These are phyloP conservation scores for Ernsta delagoae DNA, from an alignment of 2,888 invertebrate genomes.

Conservation along the genomic window DNA sequence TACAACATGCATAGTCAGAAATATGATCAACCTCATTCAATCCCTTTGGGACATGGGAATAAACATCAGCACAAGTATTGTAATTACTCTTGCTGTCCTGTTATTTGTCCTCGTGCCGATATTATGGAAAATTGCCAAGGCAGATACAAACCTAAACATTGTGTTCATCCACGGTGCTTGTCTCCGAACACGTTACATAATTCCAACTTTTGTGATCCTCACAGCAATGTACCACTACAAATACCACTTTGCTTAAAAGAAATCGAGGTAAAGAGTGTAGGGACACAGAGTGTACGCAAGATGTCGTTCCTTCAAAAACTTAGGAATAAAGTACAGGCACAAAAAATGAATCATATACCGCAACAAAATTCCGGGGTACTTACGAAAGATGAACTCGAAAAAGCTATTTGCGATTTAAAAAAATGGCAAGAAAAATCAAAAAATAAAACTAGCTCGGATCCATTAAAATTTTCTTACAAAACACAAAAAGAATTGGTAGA, in stretches of 20 bases:
- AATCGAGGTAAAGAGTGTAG: conserved; percentile 74
- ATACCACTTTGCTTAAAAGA: conserved; percentile 72
- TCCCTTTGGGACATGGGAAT: neutral
- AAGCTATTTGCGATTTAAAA: conserved; percentile 53
- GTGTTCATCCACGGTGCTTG: conserved; percentile 19
- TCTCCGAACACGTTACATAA: conserved; percentile 35
- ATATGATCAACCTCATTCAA: conserved; percentile 55
- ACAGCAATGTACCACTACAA: conserved; percentile 51
- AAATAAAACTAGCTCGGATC: conserved; percentile 44
- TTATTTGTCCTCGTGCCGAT: conserved; percentile 30
- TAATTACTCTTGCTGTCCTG: conserved; percentile 41
- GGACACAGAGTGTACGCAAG: conserved; percentile 72
- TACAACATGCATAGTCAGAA: conserved; percentile 67
- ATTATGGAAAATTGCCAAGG: conserved; percentile 38
- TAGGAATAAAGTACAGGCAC: conserved; percentile 54
- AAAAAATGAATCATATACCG: conserved; percentile 16
- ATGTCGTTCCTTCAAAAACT: conserved; percentile 65
- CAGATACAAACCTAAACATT: conserved; percentile 35
- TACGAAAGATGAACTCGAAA: conserved; percentile 5
- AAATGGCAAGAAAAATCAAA: conserved; percentile 49
- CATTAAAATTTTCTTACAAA: conserved; percentile 55
- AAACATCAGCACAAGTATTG: conserved; percentile 25
- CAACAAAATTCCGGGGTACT: conserved; percentile 24
- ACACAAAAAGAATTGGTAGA: conserved; percentile 60
- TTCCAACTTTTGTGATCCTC: conserved; percentile 42